Evolutionary conservation across 2,113 vertebrate genomes (phyloP), one percentile per base, ranked within the genome.

Genomic region (Corythornis vintsioides): DNA sequence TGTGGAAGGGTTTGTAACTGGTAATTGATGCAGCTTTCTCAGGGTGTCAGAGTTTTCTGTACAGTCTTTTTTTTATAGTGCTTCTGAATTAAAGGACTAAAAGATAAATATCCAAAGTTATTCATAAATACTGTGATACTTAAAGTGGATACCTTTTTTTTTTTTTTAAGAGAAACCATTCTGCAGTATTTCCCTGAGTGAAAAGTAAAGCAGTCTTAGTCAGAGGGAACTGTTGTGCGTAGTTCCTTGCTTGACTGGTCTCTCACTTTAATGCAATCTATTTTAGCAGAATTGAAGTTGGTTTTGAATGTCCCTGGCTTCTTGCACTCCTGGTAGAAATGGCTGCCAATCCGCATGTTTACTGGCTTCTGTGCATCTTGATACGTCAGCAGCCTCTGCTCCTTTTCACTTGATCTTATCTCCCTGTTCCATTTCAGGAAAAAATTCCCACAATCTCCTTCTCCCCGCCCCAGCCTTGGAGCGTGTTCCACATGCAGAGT

Each of bases 341-440:
- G 89, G 70, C 53, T 79, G 55, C 3, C 1, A 11, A 3, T 79
- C 71, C 89, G 60, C n/a, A 11, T 71, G 55, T 84, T 91, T 77
- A 33, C 83, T 88, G 59, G 43, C 65, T 64, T 73, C 45, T 73
- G 74, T 89, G 84, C 87, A 19, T 69, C 77, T 63, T 48, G 81
- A 57, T 83, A 33, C 65, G 66, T 67, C 50, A 74, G 70, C 88
- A 93, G 88, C 69, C 69, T 93, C 78, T 57, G 86, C 48, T 66
- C 71, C 72, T 87, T 88, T 89, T 57, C 40, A 8, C 75, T 86
- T 45, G 72, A 93, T 82, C 64, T 94, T 90, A 90, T 92, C 84
- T 82, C 15, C 45, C 56, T 38, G 18, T 94, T 94, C 56, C 52
- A 56, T 84, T 93, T 89, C 80, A 83, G 73, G 92, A 65, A 81